phyloP scores from a whole-genome alignment of 1,140 invertebrate species.

The Drosophila melanica region DNA sequence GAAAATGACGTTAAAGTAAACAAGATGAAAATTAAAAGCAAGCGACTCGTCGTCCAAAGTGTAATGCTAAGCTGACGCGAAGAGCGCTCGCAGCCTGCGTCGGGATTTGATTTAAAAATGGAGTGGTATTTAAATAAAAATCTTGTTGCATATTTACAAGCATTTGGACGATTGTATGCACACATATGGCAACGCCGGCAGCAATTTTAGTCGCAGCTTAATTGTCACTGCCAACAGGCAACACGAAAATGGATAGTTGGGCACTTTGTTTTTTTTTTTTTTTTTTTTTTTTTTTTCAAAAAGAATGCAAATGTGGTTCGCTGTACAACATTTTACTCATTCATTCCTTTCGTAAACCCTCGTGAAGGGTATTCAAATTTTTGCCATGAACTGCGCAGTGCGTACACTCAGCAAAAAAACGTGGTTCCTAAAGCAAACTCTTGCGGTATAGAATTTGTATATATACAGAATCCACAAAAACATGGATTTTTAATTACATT shows the following conservation, averaged over 20 bases:
- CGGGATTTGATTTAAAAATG: slow-evolving; percentile 81
- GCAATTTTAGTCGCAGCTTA: slow-evolving; percentile 80
- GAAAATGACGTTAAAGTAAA: slow-evolving; percentile 83
- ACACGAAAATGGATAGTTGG: slow-evolving; percentile 7
- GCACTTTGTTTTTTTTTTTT: slow-evolving; percentile 7
- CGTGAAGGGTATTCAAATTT: background rate
- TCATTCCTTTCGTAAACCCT: background rate
- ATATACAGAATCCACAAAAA: too few relatives aligned
- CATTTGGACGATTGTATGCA: slow-evolving; percentile 22
- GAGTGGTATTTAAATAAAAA: slow-evolving; percentile 83
- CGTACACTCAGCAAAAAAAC: slow-evolving; percentile 27
- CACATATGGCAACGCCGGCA: slow-evolving; percentile 30
- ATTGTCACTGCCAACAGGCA: slow-evolving; percentile 59
- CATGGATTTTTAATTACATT: too few relatives aligned
- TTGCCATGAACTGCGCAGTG: too few relatives aligned
- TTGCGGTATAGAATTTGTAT: too few relatives aligned
- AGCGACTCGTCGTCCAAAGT: slow-evolving; percentile 7
- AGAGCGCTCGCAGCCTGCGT: slow-evolving; percentile 36
- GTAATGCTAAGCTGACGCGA: slow-evolving; percentile 17
- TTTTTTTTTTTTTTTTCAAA: slow-evolving; percentile 60
- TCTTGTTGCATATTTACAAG: slow-evolving; percentile 79
- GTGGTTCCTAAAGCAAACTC: background rate
- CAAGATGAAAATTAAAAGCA: slow-evolving; percentile 83
- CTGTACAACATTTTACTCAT: slow-evolving; percentile 6
- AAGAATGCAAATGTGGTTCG: slow-evolving; percentile 72